These are phyloP conservation scores for Chalcis sispes DNA, from an alignment of 2,888 invertebrate species.

Conservation along the genomic window DNA sequence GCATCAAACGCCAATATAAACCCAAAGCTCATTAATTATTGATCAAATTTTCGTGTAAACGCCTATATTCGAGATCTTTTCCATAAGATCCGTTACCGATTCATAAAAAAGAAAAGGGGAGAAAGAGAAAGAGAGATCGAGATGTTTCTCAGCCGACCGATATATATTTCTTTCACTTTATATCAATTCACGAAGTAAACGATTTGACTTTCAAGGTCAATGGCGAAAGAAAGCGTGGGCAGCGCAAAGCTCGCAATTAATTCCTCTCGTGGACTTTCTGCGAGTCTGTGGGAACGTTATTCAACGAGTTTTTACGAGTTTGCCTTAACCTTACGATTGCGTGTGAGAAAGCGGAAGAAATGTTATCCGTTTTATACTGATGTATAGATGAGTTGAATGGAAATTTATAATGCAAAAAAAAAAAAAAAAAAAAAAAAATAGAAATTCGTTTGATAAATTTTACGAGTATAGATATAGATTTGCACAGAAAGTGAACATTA, in stretches of 20 bases:
- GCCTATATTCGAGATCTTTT: neutral
- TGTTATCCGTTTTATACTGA: neutral
- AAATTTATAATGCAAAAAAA: too few relatives aligned
- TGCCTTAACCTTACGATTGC: neutral
- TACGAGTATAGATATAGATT: too few relatives aligned
- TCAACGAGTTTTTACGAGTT: constrained; percentile 42
- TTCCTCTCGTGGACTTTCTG: constrained; percentile 24
- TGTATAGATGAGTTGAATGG: neutral
- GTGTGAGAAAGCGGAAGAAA: constrained; percentile 31
- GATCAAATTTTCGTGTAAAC: neutral
- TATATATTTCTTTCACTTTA: constrained; percentile 5
- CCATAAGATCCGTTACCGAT: neutral
- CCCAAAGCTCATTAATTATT: constrained; percentile 22
- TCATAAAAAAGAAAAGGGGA: neutral
- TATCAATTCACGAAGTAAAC: neutral
- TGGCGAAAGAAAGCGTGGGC: neutral
- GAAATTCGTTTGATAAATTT: neutral
- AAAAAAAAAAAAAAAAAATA: neutral
- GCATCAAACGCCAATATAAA: constrained; percentile 14
- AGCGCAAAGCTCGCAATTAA: constrained; percentile 28
- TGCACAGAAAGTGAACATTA: too few relatives aligned
- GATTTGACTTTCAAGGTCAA: neutral
- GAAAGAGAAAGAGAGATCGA: neutral
- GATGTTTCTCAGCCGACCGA: neutral
- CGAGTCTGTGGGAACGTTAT: constrained; percentile 41